Conservation (phyloP, 1,140 invertebrate genomes). For the Parapsyche elsis region DNA sequence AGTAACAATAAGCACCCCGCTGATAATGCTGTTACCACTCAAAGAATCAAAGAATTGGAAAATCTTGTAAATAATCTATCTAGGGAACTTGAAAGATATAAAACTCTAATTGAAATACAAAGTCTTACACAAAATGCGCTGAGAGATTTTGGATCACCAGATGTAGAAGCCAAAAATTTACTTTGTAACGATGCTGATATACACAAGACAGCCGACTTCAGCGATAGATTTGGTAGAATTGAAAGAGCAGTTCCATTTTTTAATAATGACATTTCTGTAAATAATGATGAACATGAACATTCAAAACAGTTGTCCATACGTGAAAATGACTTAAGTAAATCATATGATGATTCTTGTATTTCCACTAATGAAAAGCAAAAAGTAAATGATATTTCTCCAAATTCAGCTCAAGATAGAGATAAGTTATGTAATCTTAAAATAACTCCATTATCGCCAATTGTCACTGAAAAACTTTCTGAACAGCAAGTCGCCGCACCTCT, state of each 20-base stretch:
- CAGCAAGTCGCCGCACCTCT: not conserved
- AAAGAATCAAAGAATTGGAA: constrained; percentile 59
- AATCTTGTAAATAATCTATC: constrained; percentile 66
- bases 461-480: not conserved
- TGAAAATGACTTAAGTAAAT: constrained; percentile 44
- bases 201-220: constrained; percentile 11
- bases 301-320: not conserved
- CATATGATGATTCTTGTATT: constrained; percentile 52
- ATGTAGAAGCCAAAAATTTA: constrained; percentile 51
- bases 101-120: constrained; percentile 67
- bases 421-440: not conserved
- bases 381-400: not conserved
- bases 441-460: not conserved
- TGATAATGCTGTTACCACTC: constrained; percentile 38
- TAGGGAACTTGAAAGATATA: constrained; percentile 68
- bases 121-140: constrained; percentile 66
- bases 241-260: constrained; percentile 53
- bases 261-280: constrained; percentile 48
- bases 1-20: constrained; percentile 43
- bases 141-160: constrained; percentile 64
- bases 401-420: not conserved
- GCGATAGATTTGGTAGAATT: constrained; percentile 49
- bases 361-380: constrained; percentile 42
- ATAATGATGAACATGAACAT: not conserved
- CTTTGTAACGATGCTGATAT: constrained; percentile 28